phyloP scores from a whole-genome alignment of 2,888 invertebrate genomes.

The Leptinotarsa rubiginosa region DNA sequence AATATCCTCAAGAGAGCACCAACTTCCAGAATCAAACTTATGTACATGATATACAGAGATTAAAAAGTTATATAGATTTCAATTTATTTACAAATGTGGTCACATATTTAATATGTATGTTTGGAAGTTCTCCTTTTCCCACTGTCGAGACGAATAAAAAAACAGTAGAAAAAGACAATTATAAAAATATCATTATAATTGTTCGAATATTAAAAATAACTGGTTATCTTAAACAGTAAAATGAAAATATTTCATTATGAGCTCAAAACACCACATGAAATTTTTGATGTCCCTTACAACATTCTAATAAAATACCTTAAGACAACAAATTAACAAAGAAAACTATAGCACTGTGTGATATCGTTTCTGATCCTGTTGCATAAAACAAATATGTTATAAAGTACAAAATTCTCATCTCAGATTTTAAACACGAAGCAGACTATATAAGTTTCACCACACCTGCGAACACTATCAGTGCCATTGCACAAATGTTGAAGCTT shows the following conservation, averaged over 20 bases:
- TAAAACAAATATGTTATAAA: background rate
- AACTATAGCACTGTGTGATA: constrained; percentile 50
- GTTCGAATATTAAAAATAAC: constrained; percentile 47
- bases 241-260: constrained; percentile 38
- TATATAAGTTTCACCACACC: constrained; percentile 1
- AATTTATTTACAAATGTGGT: constrained; percentile 55
- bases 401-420: background rate
- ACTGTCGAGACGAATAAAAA: constrained; percentile 47
- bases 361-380: constrained; percentile 24
- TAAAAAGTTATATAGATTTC: constrained; percentile 37
- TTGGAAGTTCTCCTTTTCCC: constrained; percentile 51
- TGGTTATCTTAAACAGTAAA: constrained; percentile 41
- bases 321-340: constrained; percentile 40
- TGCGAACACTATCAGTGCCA: background rate
- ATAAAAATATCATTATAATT: constrained; percentile 52
- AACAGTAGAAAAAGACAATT: constrained; percentile 48
- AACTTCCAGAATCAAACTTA: constrained; percentile 31
- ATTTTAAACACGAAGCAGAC: background rate
- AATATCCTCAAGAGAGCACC: constrained; percentile 18
- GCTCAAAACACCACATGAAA: constrained; percentile 46
- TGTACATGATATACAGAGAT: constrained; percentile 50
- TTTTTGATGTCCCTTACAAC: constrained; percentile 37
- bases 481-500: background rate
- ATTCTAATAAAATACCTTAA: constrained; percentile 38
- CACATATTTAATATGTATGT: constrained; percentile 57